Percentiles rank a stretch among this genome's conserved stretches.
Evolutionary conservation across 2,797 vertebrate genomes (phyloP).

Genomic region (Propithecus deckenii): DNA sequence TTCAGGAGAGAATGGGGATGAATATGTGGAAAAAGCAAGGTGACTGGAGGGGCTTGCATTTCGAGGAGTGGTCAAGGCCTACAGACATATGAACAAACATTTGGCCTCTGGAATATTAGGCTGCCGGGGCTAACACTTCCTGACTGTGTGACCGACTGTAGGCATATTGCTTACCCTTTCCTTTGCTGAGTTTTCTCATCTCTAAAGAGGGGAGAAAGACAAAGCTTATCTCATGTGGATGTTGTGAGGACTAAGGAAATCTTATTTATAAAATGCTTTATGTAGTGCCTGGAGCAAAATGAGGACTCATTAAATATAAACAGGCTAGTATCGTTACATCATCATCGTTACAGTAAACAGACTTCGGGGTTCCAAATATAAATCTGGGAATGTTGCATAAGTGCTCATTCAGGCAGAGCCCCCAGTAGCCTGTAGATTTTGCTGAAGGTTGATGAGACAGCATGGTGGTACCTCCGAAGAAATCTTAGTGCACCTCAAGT

Average conservation of each 20-base stretch:
- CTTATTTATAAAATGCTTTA: background rate
- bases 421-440: background rate
- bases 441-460: background rate
- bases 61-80: background rate
- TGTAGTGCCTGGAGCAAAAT: background rate
- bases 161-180: background rate
- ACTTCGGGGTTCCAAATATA: background rate
- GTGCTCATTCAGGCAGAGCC: background rate
- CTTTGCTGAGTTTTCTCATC: background rate
- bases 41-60: background rate
- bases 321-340: too few relatives aligned
- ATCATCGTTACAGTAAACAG: background rate
- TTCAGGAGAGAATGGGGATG: background rate
- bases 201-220: background rate
- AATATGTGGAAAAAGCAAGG: too few relatives aligned
- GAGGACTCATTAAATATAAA: background rate
- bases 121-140: background rate
- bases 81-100: rapidly evolving
- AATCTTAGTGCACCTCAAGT: too few relatives aligned
- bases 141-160: rapidly evolving
- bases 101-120: background rate
- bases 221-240: background rate
- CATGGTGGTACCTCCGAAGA: background rate
- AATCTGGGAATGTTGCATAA: background rate
- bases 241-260: background rate